Evolutionary conservation across 2,797 vertebrate species (phyloP).

Genomic region (Nannoperca australis): DNA sequence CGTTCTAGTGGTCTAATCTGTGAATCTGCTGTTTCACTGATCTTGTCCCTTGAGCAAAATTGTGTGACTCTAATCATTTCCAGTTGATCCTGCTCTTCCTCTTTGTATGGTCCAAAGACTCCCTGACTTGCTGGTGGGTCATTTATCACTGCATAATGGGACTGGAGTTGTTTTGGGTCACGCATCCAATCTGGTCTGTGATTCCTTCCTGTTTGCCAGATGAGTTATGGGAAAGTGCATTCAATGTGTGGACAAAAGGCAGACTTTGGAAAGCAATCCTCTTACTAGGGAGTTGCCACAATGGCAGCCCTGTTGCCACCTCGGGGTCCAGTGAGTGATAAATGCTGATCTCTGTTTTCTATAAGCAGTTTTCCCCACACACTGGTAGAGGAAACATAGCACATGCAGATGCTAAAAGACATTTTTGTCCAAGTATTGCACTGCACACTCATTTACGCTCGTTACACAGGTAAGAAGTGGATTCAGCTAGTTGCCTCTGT

Average conservation of each 20-base stretch:
- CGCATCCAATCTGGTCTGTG: constrained; percentile 66
- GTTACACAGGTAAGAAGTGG: background rate
- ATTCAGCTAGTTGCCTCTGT: constrained; percentile 4
- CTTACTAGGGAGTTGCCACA: constrained; percentile 54
- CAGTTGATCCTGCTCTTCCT: constrained; percentile 62
- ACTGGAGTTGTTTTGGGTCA: constrained; percentile 74
- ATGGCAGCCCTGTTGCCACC: constrained; percentile 59
- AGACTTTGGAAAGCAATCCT: constrained; percentile 59
- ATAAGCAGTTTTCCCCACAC: constrained; percentile 36
- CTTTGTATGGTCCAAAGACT: constrained; percentile 61
- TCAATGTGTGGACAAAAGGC: constrained; percentile 65
- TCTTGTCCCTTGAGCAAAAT: constrained; percentile 58
- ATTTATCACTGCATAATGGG: constrained; percentile 79
- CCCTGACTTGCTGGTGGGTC: constrained; percentile 62
- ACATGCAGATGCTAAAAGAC: constrained; percentile 32
- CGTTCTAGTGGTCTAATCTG: constrained; percentile 37
- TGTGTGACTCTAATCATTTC: constrained; percentile 69
- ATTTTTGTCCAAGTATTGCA: background rate
- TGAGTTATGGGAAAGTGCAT: constrained; percentile 74
- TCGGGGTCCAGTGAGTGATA: constrained; percentile 54
- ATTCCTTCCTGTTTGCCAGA: constrained; percentile 78
- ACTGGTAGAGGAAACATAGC: constrained; percentile 19
- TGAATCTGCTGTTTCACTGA: constrained; percentile 50
- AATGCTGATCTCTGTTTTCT: constrained; percentile 66
- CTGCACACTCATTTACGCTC: background rate